Evolutionary conservation across 2,888 invertebrate species (phyloP).

Genomic region (Cantharis lateralis): DNA sequence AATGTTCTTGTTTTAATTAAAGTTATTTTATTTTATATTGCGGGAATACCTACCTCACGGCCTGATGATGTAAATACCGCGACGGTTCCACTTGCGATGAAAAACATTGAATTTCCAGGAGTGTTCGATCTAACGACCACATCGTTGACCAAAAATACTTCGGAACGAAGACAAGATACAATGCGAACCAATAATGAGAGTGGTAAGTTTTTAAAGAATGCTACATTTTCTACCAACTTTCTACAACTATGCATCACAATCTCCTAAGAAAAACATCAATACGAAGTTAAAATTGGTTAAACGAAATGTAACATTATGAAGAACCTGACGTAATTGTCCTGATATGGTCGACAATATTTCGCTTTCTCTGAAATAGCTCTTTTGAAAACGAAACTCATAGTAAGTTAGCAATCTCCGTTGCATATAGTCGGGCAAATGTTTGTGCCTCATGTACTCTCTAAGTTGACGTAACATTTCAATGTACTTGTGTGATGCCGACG

Average conservation of each 20-base stretch:
- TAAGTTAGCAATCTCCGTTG: conserved; percentile 61
- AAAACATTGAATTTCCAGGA: conserved; percentile 62
- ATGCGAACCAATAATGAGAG: conserved; percentile 57
- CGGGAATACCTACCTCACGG: conserved; percentile 45
- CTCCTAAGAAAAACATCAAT: conserved; percentile 50
- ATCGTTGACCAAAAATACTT: conserved; percentile 61
- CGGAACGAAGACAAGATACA: conserved; percentile 57
- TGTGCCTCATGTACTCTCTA: conserved; percentile 63
- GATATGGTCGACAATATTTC: conserved; percentile 61
- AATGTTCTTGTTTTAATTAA: conserved; percentile 13
- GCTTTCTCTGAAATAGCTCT: conserved; percentile 63
- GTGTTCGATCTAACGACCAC: conserved; percentile 59
- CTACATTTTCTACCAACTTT: conserved; percentile 61
- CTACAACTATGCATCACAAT: conserved; percentile 61
- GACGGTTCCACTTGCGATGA: conserved; percentile 62
- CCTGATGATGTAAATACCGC: conserved; percentile 59
- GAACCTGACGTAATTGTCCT: conserved; percentile 54
- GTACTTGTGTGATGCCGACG: conserved; percentile 56
- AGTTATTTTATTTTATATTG: neutral
- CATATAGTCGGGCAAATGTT: conserved; percentile 61
- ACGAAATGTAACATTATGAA: conserved; percentile 12
- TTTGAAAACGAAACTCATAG: conserved; percentile 64
- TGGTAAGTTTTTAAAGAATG: conserved; percentile 60
- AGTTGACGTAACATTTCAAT: conserved; percentile 61
- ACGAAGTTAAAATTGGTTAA: neutral